Base-by-base conservation (phyloP, 2,113 vertebrate species). In the Sakesphorus luctuosus region DNA sequence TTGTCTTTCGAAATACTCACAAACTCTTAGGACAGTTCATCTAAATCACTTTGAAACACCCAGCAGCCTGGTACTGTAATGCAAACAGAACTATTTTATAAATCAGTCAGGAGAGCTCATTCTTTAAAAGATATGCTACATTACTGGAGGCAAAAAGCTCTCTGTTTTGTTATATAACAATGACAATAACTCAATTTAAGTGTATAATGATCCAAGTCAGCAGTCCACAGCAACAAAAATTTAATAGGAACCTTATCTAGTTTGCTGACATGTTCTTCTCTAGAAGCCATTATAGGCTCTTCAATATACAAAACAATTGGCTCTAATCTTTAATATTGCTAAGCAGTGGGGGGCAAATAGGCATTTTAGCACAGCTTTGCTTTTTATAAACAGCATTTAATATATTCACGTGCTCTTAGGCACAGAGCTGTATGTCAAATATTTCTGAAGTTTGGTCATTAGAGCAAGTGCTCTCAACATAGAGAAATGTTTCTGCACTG, bases 241-340 rank as follows among this genome's bases (percentile, higher is more conserved):
- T 95, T 97, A 97, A 97, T 96, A 97, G 97, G 80, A 96, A 75
- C 90, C 83, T 97, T 98, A 97, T 97, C 96, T 97, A 94, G 94
- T 97, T 97, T 97, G 92, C 97, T 97, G 97, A 97, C 47, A 52
- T 91, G 85, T 78, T 95, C 92, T 96, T 97, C 94, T 95, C 82
- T 80, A 95, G 95, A 96, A 97, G 61, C 62, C 80, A 94, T 97
- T 97, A 94, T 33, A 93, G 78, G 53, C 72, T 97, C 56, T 97
- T 98, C 92, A 87, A 92, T 94, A 95, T 97, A 96, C 81, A 96
- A 97, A 97, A 96, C 96, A 97, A 97, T 97, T 97, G 95, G 19
- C 90, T 97, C 97, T 97, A 97, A 98, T 98, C 95, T 98, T 98
- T 97, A 98, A 97, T 97, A 98, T 83, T 96, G 94, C 93, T 97